Base-by-base conservation (phyloP, 2,113 vertebrate species). In the Oncorhynchus keta region DNA sequence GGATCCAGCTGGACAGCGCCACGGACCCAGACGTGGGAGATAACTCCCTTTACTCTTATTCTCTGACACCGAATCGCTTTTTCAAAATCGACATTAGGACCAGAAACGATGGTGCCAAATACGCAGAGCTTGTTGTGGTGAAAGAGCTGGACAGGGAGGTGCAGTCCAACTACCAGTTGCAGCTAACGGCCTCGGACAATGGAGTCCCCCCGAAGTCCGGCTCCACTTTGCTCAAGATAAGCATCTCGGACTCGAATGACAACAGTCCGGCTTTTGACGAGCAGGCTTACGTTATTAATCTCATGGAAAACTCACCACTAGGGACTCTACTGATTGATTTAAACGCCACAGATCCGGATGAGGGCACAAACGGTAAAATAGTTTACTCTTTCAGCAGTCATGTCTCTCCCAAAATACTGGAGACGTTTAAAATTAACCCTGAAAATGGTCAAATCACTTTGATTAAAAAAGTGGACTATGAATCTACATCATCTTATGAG, bases 331-430 rank as follows among this genome's bases (percentile, higher is more conserved):
- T 99, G 2, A 92, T 99, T 35, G 96, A 99, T 77, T 92, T 99
- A 75, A 99, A 99, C 13, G 98, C 98, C 30, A 99, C 97, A 0
- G 98, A 99, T 80, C 97, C 97, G 81, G 98, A 99, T n/a, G 96
- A 99, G 90, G 98, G 98, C 84, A 95, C 94, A 70, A 99, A 99
- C 57, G 97, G 97, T 26, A 97, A 95, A 86, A 95, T 99, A 0
- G 91, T 96, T 1, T 99, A 99, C 85, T 95, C 97, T 13, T 99
- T 99, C 73, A 98, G 97, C 79, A 97, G 96, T 48, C 97, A 99
- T 20, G 95, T 98, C 84, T 91, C 97, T n/a, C 92, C 96, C 76
- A 96, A 95, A 90, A 97, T 99, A 77, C 76, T 90, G 20, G 96
- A 99, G 88, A 98, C 95, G 20, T 99, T 99, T 80, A 95, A 92